phyloP scores from a whole-genome alignment of 2,888 invertebrate genomes.

The Liposcelis brunnea region DNA sequence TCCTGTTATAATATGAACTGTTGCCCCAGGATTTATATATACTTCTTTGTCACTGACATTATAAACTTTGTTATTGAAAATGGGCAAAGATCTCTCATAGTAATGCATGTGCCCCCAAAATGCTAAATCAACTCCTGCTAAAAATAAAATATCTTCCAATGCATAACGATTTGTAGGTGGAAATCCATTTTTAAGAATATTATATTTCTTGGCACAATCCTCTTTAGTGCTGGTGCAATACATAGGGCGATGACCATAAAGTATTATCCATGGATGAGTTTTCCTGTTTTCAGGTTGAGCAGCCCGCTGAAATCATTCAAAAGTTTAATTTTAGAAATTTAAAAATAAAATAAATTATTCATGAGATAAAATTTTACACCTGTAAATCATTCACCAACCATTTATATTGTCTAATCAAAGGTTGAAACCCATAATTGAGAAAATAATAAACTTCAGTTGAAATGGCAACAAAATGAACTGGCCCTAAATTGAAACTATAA shows the following conservation, averaged over 20 bases:
- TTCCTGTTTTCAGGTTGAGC: conserved; percentile 25
- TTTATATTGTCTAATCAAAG: conserved; percentile 26
- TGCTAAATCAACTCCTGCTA: conserved; percentile 37
- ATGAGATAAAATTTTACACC: conserved; percentile 20
- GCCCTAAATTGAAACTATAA: conserved; percentile 31
- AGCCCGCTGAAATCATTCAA: conserved; percentile 21
- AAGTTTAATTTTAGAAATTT: background rate
- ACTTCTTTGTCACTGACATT: conserved; percentile 31
- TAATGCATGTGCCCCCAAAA: conserved; percentile 42
- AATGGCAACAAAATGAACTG: conserved; percentile 33
- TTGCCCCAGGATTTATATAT: conserved; percentile 35
- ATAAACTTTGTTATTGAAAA: conserved; percentile 33
- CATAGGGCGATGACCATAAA: conserved; percentile 34
- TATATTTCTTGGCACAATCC: conserved; percentile 27
- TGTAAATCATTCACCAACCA: conserved; percentile 32
- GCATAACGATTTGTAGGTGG: conserved; percentile 6
- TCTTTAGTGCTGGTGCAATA: conserved; percentile 33
- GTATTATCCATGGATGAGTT: conserved; percentile 31
- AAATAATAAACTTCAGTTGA: conserved; percentile 40
- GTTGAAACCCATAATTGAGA: conserved; percentile 30
- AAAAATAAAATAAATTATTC: background rate
- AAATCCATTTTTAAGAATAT: background rate
- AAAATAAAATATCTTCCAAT: conserved; percentile 34
- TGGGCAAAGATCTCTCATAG: conserved; percentile 38
- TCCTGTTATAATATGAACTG: conserved; percentile 39